Evolutionary conservation across 2,113 vertebrate genomes (phyloP).

Genomic region (Nycticryphes semicollaris): DNA sequence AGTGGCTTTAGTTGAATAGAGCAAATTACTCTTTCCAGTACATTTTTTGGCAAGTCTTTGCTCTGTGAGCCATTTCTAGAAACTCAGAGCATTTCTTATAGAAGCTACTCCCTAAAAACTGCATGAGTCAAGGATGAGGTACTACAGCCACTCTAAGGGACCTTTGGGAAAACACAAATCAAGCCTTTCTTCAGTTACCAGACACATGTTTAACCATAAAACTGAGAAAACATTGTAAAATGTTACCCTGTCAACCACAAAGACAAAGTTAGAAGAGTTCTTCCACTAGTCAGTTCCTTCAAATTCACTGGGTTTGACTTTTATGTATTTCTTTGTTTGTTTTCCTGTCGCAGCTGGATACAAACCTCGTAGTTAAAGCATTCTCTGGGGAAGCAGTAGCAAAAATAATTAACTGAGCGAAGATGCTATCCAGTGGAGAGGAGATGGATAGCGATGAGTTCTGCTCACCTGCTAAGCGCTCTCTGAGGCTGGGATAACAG

Average conservation of each 20-base stretch:
- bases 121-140: neutral
- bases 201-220: neutral
- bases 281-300: neutral
- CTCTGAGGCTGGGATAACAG: neutral
- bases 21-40: neutral
- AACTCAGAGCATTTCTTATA: neutral
- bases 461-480: neutral
- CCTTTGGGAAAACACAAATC: constrained; percentile 1
- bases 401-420: constrained; percentile 8
- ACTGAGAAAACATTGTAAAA: neutral
- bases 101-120: neutral
- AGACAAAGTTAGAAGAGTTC: neutral
- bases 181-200: neutral
- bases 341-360: neutral
- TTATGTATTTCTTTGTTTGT: neutral
- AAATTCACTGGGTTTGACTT: neutral
- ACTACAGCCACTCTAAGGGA: neutral
- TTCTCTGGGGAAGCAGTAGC: neutral
- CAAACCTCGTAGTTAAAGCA: neutral
- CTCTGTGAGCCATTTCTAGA: neutral
- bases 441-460: neutral
- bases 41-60: neutral
- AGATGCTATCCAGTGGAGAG: neutral
- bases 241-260: accelerated
- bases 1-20: neutral